phyloP scores from a whole-genome alignment of 2,888 invertebrate genomes.

The Meteorus colon region DNA sequence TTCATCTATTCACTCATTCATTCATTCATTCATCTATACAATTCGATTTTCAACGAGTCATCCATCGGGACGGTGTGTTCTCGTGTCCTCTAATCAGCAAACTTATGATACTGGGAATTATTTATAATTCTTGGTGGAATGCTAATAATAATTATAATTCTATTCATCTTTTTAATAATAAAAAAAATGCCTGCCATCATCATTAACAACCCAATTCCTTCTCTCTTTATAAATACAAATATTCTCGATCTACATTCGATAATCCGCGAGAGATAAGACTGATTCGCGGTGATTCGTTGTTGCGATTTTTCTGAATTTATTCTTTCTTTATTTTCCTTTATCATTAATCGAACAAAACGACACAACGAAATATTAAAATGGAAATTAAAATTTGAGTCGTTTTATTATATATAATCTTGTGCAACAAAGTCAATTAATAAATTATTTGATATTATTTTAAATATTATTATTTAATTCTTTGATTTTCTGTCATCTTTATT shows the following conservation, averaged over 20 bases:
- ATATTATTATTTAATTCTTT: neutral
- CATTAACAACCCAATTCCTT: slow-evolving; percentile 21
- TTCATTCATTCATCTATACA: neutral
- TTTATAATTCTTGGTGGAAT: neutral
- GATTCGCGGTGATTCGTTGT: slow-evolving; percentile 41
- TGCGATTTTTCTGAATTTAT: slow-evolving; percentile 1
- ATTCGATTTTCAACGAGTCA: slow-evolving; percentile 6
- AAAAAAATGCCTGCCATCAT: neutral
- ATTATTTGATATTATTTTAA: neutral
- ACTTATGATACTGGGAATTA: neutral
- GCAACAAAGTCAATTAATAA: slow-evolving; percentile 17
- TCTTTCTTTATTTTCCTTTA: neutral
- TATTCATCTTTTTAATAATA: neutral
- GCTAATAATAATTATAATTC: neutral
- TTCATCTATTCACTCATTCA: neutral
- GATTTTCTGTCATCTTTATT: neutral
- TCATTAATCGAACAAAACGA: neutral
- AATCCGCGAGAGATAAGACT: slow-evolving; percentile 47
- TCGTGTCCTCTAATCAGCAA: slow-evolving; percentile 1
- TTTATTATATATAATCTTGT: slow-evolving; percentile 7
- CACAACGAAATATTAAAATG: slow-evolving; percentile 23
- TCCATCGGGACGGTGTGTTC: slow-evolving; percentile 4
- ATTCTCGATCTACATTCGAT: slow-evolving; percentile 35
- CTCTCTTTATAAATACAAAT: slow-evolving; percentile 62
- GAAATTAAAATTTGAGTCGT: neutral